Base-by-base conservation (phyloP, 37 sponge, comb jelly and placozoan genomes). In the Cladorhizidae sp. region DNA sequence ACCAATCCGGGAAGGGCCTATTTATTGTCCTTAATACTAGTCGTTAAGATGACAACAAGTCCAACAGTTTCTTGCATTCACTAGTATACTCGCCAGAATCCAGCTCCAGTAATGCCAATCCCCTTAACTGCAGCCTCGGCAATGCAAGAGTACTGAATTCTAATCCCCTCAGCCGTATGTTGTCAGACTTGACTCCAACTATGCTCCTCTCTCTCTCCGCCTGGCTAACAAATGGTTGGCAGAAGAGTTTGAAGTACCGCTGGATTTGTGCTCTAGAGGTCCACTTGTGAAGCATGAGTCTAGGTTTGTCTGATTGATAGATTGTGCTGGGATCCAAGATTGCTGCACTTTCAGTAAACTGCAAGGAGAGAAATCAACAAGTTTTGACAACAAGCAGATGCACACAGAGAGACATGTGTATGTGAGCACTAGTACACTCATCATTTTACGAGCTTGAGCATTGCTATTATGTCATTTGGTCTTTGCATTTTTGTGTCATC, bases 101-200 rank as follows among this genome's bases (percentile, higher is more conserved):
- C 61, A 59, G 28, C n/a, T 59, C 61, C 28, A 59, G 28, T 6
- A 59, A 23, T 59, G 76, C 64, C 55, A 83, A 1, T 26, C 67
- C 78, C 45, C 71, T 84, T 23, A 84, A 77, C 78, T 84, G 85
- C 32, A 84, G 62, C 40, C 85, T 35, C 26, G 85, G 85, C 12
- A 77, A 61, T n/a, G 85, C 54, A 1, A 84, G 51, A 7, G 85
- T 84, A 36, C 18, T 72, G 72, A 43, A 45, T 22, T 29, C 21
- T 32, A 37, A 21, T 68, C 39, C 14, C 15, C 28, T n/a, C 50
- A 21, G 28, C 49, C 17, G 28, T 20, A 67, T 35, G 6, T 33
- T 15, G 20, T 28, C 39, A 23, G n/a, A 2, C 26, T 61, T 76
- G n/a, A 36, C 39, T 41, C 80, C 80, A 17, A 79, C 15, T 18